Evolutionary conservation across 1,140 invertebrate genomes (phyloP).

Genomic region (Zaprionus gabonicus): DNA sequence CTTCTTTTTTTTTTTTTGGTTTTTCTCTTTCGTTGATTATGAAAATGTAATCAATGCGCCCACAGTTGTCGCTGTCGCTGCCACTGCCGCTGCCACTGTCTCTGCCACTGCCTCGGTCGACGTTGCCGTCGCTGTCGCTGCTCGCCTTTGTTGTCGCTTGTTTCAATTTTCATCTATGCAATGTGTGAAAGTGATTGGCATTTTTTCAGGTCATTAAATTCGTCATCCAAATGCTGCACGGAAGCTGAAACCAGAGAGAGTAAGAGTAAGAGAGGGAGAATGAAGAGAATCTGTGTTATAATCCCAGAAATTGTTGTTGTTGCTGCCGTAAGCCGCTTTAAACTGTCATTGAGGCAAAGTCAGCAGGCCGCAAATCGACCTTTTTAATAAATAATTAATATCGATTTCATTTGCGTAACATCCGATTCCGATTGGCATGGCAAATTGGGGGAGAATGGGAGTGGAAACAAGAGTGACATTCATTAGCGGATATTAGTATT

Average conservation of each 20-base stretch:
- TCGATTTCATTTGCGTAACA: slow-evolving; percentile 52
- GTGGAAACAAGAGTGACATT: neutral
- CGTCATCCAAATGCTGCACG: slow-evolving; percentile 52
- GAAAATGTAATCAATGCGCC: slow-evolving; percentile 69
- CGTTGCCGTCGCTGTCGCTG: slow-evolving; percentile 49
- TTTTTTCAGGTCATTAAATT: slow-evolving; percentile 73
- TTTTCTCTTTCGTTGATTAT: slow-evolving; percentile 59
- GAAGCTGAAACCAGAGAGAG: neutral
- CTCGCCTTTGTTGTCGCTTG: slow-evolving; percentile 50
- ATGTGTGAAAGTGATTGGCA: slow-evolving; percentile 72
- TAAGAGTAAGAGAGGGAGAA: slow-evolving; percentile 14
- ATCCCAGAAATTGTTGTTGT: slow-evolving; percentile 5
- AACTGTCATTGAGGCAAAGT: slow-evolving; percentile 5
- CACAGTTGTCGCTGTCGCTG: slow-evolving; percentile 38
- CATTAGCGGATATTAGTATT: slow-evolving; percentile 52
- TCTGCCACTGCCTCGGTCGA: slow-evolving; percentile 19
- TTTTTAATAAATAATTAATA: slow-evolving; percentile 60
- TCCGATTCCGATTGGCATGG: slow-evolving; percentile 44
- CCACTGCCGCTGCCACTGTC: slow-evolving; percentile 17
- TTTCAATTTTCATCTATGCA: slow-evolving; percentile 69
- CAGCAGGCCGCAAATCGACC: slow-evolving; percentile 7
- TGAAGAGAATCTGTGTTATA: slow-evolving; percentile 27
- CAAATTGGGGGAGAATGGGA: slow-evolving; percentile 2
- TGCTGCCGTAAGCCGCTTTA: slow-evolving; percentile 27
- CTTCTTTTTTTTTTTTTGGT: slow-evolving; percentile 8